phyloP scores from a whole-genome alignment of 2,113 vertebrate species.

The Passer montanus region DNA sequence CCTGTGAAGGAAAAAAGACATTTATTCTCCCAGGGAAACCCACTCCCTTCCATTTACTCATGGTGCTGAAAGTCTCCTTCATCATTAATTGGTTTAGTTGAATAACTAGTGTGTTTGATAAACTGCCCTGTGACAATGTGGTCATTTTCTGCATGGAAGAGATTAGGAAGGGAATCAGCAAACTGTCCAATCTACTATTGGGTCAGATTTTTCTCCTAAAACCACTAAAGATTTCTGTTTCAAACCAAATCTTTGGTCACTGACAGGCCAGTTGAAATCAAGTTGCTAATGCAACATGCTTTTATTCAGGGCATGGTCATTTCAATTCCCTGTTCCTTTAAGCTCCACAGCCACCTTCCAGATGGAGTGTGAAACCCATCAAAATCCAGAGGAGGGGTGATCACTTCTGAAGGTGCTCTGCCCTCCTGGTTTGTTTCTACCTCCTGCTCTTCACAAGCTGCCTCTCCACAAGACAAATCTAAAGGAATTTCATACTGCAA shows the following conservation, averaged over 20 bases:
- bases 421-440: neutral
- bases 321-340: neutral
- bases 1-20: neutral
- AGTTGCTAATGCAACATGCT: neutral
- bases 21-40: neutral
- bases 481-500: neutral
- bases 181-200: fast-evolving
- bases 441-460: neutral
- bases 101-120: neutral
- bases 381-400: neutral
- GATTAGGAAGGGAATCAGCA: neutral
- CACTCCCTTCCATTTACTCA: neutral
- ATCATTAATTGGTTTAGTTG: neutral
- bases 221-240: neutral
- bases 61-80: neutral
- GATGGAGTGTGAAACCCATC: neutral
- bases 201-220: neutral
- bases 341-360: neutral
- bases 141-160: neutral
- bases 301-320: neutral
- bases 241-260: neutral
- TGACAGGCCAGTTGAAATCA: neutral
- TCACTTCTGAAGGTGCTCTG: neutral
- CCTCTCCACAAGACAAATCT: neutral
- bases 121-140: neutral